Evolutionary conservation across 2,797 vertebrate species (phyloP).

Genomic region (Fringilla coelebs): DNA sequence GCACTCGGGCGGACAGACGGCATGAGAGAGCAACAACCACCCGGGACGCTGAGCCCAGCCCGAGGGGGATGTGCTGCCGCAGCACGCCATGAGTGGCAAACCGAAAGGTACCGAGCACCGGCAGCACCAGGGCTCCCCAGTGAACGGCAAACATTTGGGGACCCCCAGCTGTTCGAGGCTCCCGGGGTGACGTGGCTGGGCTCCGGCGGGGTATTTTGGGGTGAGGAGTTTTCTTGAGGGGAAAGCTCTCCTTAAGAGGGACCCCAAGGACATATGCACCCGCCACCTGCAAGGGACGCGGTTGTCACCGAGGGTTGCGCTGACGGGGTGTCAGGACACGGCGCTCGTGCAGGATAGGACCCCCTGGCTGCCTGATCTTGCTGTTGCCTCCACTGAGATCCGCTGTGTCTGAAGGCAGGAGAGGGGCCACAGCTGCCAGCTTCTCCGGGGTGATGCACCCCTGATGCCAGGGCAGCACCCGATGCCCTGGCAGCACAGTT

Average conservation of each 20-base stretch:
- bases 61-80: background rate
- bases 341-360: background rate
- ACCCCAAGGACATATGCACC: background rate
- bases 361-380: background rate
- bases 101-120: conserved; percentile 4
- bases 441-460: fast-evolving
- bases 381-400: fast-evolving
- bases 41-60: background rate
- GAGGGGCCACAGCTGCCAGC: background rate
- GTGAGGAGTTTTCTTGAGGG: background rate
- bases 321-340: fast-evolving
- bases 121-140: background rate
- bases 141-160: background rate
- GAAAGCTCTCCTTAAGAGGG: background rate
- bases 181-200: fast-evolving
- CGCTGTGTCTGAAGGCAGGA: background rate
- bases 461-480: fast-evolving
- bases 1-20: background rate
- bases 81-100: conserved; percentile 37
- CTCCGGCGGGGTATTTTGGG: background rate
- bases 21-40: background rate
- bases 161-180: background rate
- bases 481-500: fast-evolving
- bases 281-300: fast-evolving
- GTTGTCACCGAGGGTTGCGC: fast-evolving